A percentile compares a stretch with the other conserved stretches of the same genome.
These are phyloP conservation scores for Erythrocercus mccallii DNA, from an alignment of 2,113 vertebrate species.

Conservation along the genomic window DNA sequence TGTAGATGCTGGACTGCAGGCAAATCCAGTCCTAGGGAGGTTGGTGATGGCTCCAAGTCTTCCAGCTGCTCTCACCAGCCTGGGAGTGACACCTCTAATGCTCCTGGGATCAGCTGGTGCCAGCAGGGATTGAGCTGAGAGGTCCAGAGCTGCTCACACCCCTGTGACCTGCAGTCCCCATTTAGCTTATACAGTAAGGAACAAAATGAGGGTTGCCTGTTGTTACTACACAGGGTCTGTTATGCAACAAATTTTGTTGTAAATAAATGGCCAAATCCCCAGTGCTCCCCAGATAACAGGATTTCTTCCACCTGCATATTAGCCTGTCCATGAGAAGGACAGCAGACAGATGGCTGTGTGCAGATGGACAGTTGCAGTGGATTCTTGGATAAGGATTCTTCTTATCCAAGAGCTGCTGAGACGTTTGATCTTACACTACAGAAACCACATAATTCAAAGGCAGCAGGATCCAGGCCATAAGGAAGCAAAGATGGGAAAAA, in stretches of 20 bases:
- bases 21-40: background rate
- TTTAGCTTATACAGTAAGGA: background rate
- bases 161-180: background rate
- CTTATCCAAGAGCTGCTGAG: background rate
- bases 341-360: background rate
- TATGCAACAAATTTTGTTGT: background rate
- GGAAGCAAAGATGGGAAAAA: background rate
- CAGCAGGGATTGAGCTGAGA: background rate
- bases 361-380: background rate
- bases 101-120: background rate
- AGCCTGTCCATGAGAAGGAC: background rate
- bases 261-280: background rate
- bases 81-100: accelerated
- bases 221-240: background rate
- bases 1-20: background rate
- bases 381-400: background rate
- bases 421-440: background rate
- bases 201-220: background rate
- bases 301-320: background rate
- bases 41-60: background rate
- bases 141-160: background rate
- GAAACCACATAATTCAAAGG: constrained; percentile 8
- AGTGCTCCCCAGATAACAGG: background rate
- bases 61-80: background rate
- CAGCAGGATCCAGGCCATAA: background rate